Percentiles rank a stretch among this genome's conserved stretches.
These are phyloP conservation scores for Kradibia gibbosae DNA, from an alignment of 1,140 invertebrate genomes.

Conservation along the genomic window DNA sequence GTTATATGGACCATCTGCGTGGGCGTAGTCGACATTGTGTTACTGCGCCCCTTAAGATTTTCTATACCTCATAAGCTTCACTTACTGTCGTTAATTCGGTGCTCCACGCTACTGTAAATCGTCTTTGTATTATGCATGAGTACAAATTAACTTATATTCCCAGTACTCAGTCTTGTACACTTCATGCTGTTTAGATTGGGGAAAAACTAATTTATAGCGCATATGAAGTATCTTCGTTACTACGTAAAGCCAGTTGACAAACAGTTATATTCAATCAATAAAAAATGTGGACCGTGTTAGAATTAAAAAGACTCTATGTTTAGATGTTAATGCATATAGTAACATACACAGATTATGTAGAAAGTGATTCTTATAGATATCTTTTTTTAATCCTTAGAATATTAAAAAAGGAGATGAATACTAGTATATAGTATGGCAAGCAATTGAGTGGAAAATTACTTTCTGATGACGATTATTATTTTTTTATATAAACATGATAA, in stretches of 20 bases:
- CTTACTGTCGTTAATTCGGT: conserved; percentile 7
- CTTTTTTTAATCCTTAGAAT: not conserved
- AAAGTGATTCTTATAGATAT: not conserved
- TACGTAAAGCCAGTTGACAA: too few species aligned
- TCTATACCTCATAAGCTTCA: conserved; percentile 15
- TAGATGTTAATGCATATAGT: too few species aligned
- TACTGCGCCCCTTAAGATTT: conserved; percentile 60
- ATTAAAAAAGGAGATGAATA: too few species aligned
- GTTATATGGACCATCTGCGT: conserved; percentile 57
- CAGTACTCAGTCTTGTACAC: not conserved
- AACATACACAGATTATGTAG: too few species aligned
- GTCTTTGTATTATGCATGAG: not conserved
- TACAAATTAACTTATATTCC: not conserved
- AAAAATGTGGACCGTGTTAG: too few species aligned
- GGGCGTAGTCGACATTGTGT: conserved; percentile 63
- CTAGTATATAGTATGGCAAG: not conserved
- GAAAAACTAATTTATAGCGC: not conserved
- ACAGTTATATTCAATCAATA: too few species aligned
- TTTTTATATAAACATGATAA: not conserved
- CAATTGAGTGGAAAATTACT: not conserved
- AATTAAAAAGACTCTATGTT: too few species aligned
- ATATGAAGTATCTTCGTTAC: too few species aligned
- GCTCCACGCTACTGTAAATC: not conserved
- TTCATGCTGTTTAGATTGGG: not conserved
- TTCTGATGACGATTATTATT: not conserved